Base-by-base conservation (phyloP, 2,113 vertebrate genomes). In the Pseudorectes ferrugineus region DNA sequence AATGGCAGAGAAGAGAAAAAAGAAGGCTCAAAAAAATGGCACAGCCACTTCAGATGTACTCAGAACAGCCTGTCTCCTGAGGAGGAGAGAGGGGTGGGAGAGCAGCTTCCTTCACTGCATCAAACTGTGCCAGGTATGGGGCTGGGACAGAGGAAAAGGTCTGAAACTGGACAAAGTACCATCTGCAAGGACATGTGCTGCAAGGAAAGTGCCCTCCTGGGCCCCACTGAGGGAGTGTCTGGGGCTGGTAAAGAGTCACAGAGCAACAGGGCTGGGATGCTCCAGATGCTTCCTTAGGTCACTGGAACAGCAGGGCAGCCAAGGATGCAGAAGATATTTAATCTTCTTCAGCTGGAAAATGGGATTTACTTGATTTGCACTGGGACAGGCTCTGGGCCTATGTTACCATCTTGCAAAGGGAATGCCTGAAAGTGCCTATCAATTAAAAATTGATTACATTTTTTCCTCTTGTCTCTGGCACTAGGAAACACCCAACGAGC, bases 311-410 rank as follows among this genome's bases (percentile, higher is more conserved):
- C 25, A 92, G 22, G 21, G 42, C 49, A 95, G 46, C 62, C 58
- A 87, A 82, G 58, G 59, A 95, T 83, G 58, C 42, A 73, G 78
- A 88, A 87, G 13, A 55, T 71, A 78, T 24, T 93, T 84, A 43
- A 46, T 67, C 18, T 93, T 94, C 61, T 85, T 87, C 70, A 76
- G 45, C 40, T 45, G 35, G 66, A 54, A 87, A 85, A 54, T 33
- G 59, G 46, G 35, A 96, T 83, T 89, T 93, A 51, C 46, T 91
- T 79, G 67, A 62, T 93, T 88, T 89, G 29, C 33, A 51, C 21
- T 31, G 46, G 71, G 71, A 48, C 38, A 67, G 59, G 49, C 45
- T 87, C 36, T 19, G 33, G 31, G 33, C 13, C 66, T 59, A 12
- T 5, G 38, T 45, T 73, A 72, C 12, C 43, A 35, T 40, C 35